Conservation (phyloP, 1,140 invertebrate genomes). For the Hormaphis cornu region DNA sequence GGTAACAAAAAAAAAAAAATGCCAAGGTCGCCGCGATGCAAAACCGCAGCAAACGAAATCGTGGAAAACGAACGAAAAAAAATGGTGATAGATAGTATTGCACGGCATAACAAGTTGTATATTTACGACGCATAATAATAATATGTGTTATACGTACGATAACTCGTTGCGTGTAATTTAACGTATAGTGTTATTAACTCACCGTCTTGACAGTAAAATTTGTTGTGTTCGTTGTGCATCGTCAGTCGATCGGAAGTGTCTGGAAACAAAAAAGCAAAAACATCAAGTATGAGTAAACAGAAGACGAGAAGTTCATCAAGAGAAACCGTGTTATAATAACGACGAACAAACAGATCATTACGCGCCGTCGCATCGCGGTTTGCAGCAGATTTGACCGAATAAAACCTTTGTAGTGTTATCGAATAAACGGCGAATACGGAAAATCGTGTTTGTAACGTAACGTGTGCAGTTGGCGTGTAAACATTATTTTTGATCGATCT, state of each 20-base stretch:
- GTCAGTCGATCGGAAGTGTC: constrained; percentile 13
- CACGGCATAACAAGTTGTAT: not conserved
- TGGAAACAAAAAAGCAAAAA: not conserved
- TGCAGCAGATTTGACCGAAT: too few species aligned
- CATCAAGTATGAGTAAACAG: not conserved
- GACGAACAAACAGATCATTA: too few species aligned
- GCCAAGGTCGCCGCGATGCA: constrained; percentile 7
- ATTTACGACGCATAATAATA: not conserved
- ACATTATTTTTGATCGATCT: too few species aligned
- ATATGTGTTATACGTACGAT: not conserved
- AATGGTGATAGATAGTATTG: not conserved
- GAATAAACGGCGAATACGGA: too few species aligned
- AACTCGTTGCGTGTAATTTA: not conserved
- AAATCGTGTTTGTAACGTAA: too few species aligned
- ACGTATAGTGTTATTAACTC: not conserved
- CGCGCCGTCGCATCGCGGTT: too few species aligned
- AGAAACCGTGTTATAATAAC: too few species aligned
- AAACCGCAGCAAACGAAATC: not conserved
- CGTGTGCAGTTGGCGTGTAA: too few species aligned
- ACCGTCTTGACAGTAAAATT: constrained; percentile 15
- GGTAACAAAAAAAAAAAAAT: constrained; percentile 8
- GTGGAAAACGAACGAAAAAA: not conserved
- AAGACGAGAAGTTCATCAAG: too few species aligned
- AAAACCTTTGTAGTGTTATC: too few species aligned
- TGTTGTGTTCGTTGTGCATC: constrained; percentile 11